Base-by-base conservation (phyloP, 2,113 vertebrate genomes). In the Pterocles burchelli region DNA sequence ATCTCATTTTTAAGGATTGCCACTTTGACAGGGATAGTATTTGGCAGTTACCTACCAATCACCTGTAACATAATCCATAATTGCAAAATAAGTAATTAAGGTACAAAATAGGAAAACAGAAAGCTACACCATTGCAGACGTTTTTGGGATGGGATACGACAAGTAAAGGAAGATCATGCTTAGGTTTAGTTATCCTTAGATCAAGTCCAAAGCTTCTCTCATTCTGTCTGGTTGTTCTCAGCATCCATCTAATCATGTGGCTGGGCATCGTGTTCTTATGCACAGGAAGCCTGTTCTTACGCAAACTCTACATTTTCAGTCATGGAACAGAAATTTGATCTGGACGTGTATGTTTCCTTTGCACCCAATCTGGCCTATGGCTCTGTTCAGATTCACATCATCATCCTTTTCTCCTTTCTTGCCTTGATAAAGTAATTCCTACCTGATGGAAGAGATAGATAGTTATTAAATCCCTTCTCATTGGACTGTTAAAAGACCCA, bases 311-410 rank as follows among this genome's bases (percentile, higher is more conserved):
- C 9, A 24, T 74, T 94, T 88, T 70, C 54, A 76, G 90, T 92
- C 11, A 33, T 38, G 49, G 41, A 77, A 73, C 28, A 77, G 88
- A 80, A 94, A 88, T 88, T 54, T 83, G 31, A 83, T 73, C 49
- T 55, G 75, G n/a, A 54, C 0, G 0, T 54, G 24, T 54, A 0
- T 22, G 17, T 83, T 96, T 92, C 63, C 45, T 83, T 90, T 93
- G 28, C 24, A 22, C 52, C 4, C 11, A 57, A 0, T 76, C 24
- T 68, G 70, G 34, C 28, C 36, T 72, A 0, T 0, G 3, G 8
- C 87, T 89, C 41, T 85, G 31, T 66, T 91, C 46, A 46, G 58
- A 43, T 85, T 85, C 31, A 75, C 57, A 33, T 80, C 13, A 9
- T 68, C 41, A 46, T 73, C n/a, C 13, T 36, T 72, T 72, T 79